Base-by-base conservation (phyloP, 2,888 invertebrate genomes). In the Tachina lurida region DNA sequence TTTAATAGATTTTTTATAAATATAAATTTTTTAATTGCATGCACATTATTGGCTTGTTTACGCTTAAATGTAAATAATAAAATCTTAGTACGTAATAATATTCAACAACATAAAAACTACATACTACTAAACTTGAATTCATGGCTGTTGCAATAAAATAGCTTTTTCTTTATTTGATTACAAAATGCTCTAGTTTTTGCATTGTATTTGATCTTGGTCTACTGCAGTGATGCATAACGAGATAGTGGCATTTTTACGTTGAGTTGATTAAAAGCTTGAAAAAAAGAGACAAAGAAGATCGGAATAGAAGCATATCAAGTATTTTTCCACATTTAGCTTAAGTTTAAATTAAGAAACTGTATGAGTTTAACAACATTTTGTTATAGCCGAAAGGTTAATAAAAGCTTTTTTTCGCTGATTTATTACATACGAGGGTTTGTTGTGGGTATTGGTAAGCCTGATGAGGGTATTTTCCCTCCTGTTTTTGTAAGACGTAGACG, bases 151-250 rank as follows among this genome's bases (percentile, higher is more conserved):
- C 10, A 71, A 52, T 52, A 41, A 68, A 52, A 60, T 41, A 49
- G 13, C 12, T 19, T 74, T 74, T 49, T 49, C 1, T 62, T 3
- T 19, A 74, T 31, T 62, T 31, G 47, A 31, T 41, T n/a, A 39
- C 12, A 47, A 41, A 74, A 49, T 49, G 19, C 22, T 56, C 22
- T 13, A 67, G 19, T 31, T 31, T 60, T 60, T 49, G 31, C 52
- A 9, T 62, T 43, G 62, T 43, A 74, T 75, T 63, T 49, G 41
- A 41, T 63, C 74, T 52, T 54, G 74, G 52, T 41, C 52, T 31
- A 54, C n/a, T 17, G 74, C 74, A 63, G 15, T 63, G 60, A 54
- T 52, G 74, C 74, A 54, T 75, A 52, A 8, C 56, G 47, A 22
- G 10, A 9, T 22, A 47, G 4, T 45, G 19, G 12, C 12, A 17